phyloP scores from a whole-genome alignment of 1,140 invertebrate genomes.

The Lepidurus apus region DNA sequence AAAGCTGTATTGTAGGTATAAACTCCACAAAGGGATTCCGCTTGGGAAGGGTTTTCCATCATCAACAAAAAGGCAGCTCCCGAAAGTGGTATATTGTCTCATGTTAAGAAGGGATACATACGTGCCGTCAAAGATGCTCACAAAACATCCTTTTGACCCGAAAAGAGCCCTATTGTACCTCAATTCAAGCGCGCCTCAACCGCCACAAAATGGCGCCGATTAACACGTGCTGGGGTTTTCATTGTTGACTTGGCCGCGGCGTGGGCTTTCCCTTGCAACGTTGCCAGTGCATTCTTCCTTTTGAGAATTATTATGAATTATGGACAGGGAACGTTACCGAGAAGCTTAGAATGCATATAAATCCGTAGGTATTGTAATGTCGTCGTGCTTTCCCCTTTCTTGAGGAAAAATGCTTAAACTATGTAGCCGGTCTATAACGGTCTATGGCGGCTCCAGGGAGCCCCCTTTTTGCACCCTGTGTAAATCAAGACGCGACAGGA shows the following conservation, averaged over 20 bases:
- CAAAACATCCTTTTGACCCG: not conserved
- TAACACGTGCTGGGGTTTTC: not conserved
- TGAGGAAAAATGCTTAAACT: not conserved
- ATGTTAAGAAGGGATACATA: not conserved
- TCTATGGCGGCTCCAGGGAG: conserved; percentile 11
- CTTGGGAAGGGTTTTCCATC: not conserved
- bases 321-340: too few species aligned
- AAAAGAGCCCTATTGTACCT: not conserved
- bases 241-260: not conserved
- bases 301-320: too few species aligned
- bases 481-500: conserved; percentile 17
- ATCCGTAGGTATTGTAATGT: not conserved
- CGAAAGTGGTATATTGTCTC: not conserved
- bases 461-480: conserved; percentile 17
- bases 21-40: not conserved
- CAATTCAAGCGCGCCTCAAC: not conserved
- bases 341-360: not conserved
- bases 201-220: conserved; percentile 9
- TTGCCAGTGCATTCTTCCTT: too few species aligned
- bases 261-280: too few species aligned
- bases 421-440: not conserved
- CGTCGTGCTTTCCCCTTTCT: not conserved
- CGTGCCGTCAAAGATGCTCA: not conserved
- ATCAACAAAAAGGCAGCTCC: not conserved
- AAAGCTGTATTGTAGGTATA: not conserved